Base-by-base conservation (phyloP, 2,797 vertebrate genomes). In the Chelidonichthys spinosus region DNA sequence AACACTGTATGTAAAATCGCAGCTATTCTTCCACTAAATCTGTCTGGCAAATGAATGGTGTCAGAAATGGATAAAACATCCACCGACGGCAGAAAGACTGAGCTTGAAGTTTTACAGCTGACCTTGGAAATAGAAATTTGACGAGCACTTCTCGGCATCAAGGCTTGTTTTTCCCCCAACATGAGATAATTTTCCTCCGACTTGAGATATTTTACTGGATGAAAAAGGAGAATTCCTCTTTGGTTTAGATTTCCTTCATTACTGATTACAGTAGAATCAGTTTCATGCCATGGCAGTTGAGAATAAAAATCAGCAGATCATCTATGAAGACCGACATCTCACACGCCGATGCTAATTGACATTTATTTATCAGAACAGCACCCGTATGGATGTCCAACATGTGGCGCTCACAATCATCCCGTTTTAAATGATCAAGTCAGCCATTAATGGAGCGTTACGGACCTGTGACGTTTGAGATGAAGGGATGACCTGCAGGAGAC, bases 371-470 rank as follows among this genome's bases (percentile, higher is more conserved):
- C 18, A 55, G 18, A 58, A 25, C 50, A 37, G 42, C 42, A 5
- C 7, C 42, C 53, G 59, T 42, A 67, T 62, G 55, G 39, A 71
- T 63, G 46, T 66, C 54, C 55, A 61, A 43, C 61, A 66, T 37
- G 46, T 58, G 17, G 35, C 43, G 62, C 55, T 18, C 17, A n/a
- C 55, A 43, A 52, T 69, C 40, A 39, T 43, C 40, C 14, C 4
- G 25, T 25, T 76, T 39, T 52, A 55, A 70, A 36, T 66, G 61
- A 76, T 73, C 15, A 11, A 52, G 37, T 60, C 72, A 25, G 52
- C 36, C 62, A 59, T 36, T 84, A 81, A 68, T 72, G 74, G 59
- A 53, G 71, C 53, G 46, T 67, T 33, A 40, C 52, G 3, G 17
- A 43, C 35, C 43, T 32, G 53, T 50, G 64, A 55, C 66, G 40